Evolutionary conservation across 2,113 vertebrate species (phyloP), one percentile per base, ranked within the genome.

Genomic region (Diphyllodes magnificus): DNA sequence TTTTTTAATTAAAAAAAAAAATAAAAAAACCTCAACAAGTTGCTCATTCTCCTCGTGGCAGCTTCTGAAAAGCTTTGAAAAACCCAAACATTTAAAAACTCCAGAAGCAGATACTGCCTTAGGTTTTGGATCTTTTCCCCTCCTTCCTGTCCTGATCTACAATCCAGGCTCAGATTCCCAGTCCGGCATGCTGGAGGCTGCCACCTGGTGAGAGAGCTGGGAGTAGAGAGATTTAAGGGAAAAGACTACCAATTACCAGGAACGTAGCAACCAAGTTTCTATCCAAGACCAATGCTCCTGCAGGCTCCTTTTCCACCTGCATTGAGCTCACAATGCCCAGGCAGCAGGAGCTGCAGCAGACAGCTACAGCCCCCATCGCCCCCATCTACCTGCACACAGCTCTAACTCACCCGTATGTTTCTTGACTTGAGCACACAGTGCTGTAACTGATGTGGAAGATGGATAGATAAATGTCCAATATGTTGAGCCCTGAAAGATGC

Each of bases 401-500:
- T 80, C 95, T 86, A 69, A 80, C 66, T 87, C 49, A 30, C 82
- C 53, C 53, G 33, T 77, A 54, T 31, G 19, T 39, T 92, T 82
- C 92, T 86, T 65, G 72, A 96, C 54, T 96, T 22, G n/a, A 94
- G 70, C 57, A 39, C 59, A 56, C 40, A 69, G 57, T 9, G 23
- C 70, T 51, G 30, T 14, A 64, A 79, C 27, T 92, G 77, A 94
- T 75, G 68, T 16, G 42, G 79, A 94, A 96, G 91, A 97, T 15
- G 71, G 81, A 95, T 73, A 94, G 92, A 95, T 92, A 92, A 93
- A 91, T 80, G 93, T 65, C 25, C 63, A 82, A 6, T 93, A 86
- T 4, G 18, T n/a, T 81, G 86, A 77, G 76, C 87, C 61, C 81
- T 93, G 92, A 97, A 98, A 96, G 93, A 94, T 95, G 94, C 66